Percentiles rank a stretch among this genome's conserved stretches.
Conservation (phyloP, 2,113 vertebrate genomes). For the Passer montanus region DNA sequence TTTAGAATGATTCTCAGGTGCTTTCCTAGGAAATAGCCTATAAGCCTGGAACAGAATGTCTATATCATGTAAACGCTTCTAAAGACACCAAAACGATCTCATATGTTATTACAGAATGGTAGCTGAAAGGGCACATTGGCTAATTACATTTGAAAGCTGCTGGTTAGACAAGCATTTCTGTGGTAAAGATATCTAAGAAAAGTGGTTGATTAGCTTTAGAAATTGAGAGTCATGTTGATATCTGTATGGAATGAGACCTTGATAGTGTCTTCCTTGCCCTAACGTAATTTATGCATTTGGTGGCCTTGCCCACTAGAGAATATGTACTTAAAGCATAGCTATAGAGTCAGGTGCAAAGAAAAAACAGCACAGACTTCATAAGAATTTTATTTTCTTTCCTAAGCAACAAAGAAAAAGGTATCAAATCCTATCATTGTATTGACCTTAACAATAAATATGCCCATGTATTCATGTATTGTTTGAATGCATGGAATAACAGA, state of each 20-base stretch:
- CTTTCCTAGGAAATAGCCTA: background rate
- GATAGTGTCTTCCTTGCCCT: conserved; percentile 26
- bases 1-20: background rate
- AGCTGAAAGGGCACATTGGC: background rate
- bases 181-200: conserved; percentile 5
- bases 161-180: conserved; percentile 23
- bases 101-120: background rate
- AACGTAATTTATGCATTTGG: conserved; percentile 29
- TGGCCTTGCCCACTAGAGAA: background rate
- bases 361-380: background rate
- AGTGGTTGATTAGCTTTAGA: conserved; percentile 52
- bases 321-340: background rate
- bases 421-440: conserved; percentile 44
- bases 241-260: conserved; percentile 30
- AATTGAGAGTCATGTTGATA: conserved; percentile 43
- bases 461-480: conserved; percentile 18
- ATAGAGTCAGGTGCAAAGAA: conserved; percentile 19
- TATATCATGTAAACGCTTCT: background rate
- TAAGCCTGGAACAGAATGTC: background rate
- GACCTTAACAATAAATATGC: conserved; percentile 68
- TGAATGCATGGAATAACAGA: conserved; percentile 41
- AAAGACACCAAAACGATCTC: background rate
- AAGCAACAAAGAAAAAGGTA: conserved; percentile 25
- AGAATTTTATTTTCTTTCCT: conserved; percentile 9
- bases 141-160: conserved; percentile 30